These are phyloP conservation scores for Nymphalis io DNA, from an alignment of 1,140 invertebrate species.

Conservation along the genomic window DNA sequence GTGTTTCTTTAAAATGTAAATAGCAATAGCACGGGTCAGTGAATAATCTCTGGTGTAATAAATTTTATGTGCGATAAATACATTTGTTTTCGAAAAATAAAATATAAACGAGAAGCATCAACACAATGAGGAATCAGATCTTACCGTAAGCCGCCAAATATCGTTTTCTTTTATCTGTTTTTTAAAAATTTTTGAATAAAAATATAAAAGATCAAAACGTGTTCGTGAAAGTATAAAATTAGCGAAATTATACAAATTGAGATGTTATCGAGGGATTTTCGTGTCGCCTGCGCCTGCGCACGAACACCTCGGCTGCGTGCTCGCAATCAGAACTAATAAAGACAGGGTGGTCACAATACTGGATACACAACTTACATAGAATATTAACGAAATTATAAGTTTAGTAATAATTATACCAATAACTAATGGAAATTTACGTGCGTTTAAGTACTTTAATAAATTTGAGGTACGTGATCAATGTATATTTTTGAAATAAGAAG, in stretches of 20 bases:
- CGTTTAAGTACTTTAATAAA: neutral
- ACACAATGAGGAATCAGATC: no score
- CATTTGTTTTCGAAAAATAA: no score
- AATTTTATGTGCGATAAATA: no score
- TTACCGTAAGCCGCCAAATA: no score
- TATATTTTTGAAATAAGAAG: no score
- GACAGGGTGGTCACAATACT: slow-evolving; percentile 34
- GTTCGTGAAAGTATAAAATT: slow-evolving; percentile 46
- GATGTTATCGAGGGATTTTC: slow-evolving; percentile 40
- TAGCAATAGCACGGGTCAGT: no score
- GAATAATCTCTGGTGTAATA: no score
- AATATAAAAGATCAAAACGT: slow-evolving; percentile 25
- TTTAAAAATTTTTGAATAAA: slow-evolving; percentile 38
- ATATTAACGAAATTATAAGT: slow-evolving; percentile 9
- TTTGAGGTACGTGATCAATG: neutral
- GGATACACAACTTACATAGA: neutral
- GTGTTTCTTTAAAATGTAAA: no score
- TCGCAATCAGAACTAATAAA: slow-evolving; percentile 32
- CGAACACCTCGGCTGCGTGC: slow-evolving; percentile 14
- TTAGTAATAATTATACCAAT: neutral
- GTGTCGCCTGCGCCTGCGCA: slow-evolving; percentile 22
- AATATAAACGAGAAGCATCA: no score
- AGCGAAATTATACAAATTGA: slow-evolving; percentile 43
- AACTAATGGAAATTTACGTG: neutral
- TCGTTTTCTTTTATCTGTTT: no score